Evolutionary conservation across 23 tunicate genomes (phyloP), one percentile per base, ranked within the genome.

Genomic region (Halocynthia aurantium): DNA sequence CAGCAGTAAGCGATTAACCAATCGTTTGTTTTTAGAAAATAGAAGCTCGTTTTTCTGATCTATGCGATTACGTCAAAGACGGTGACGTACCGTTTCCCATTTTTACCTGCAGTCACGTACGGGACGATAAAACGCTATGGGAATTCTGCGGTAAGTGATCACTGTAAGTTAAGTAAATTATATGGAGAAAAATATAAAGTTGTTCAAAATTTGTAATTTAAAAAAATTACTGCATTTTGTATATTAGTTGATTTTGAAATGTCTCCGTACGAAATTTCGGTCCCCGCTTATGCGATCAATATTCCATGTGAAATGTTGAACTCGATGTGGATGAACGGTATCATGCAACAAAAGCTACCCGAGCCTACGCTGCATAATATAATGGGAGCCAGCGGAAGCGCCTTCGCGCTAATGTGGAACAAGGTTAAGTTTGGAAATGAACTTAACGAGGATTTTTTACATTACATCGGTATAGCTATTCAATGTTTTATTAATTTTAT

Each of bases 21-120:
- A 31, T 31, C 2, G 44, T 31, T 31, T 31, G 44, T 5, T 74
- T 56, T 10, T 64, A 74, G 78, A 53, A 74, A 8, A 53, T 10
- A 19, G 9, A 52, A 15, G 63, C 78, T 18, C 55, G 2, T 8
- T 54, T 76, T 50, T 75, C 81, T 12, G 21, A 71, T 15, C 63
- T 64, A 52, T n/a, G 52, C 9, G 55, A 40, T 17, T 22, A 53
- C 52, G 17, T 62, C 7, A 31, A 63, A 22, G 55, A 58, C 8
- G 86, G 65, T 10, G 73, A 74, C 13, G 86, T 83, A 10, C 86
- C 86, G 51, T 83, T 52, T 83, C 86, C 81, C n/a, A 83, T 75
- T 6, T 17, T 83, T 51, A 44, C 75, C 17, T 52, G 82, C 18
- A 55, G 60, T 55, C 80, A 75, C 72, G 80, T 76, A 8, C 78